Evolutionary conservation across 1,140 invertebrate species (phyloP).

Genomic region (Drosophila suzukii): DNA sequence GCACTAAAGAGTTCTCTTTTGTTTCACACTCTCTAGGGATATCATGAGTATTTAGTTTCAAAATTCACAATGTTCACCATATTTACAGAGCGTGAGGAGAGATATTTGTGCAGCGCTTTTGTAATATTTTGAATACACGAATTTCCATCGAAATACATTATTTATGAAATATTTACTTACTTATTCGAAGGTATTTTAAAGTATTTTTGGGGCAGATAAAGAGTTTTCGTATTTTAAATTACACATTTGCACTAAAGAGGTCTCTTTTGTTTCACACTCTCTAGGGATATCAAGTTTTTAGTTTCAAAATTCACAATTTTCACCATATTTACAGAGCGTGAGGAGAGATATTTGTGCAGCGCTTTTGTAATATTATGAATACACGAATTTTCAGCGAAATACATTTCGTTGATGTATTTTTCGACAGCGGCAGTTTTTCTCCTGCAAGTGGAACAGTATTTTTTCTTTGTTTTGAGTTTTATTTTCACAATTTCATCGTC

Average conservation of each 20-base stretch:
- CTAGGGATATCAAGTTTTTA: background rate
- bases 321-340: too few relatives aligned
- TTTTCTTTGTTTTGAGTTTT: conserved; percentile 25
- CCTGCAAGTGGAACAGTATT: conserved; percentile 13
- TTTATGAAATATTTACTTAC: too few relatives aligned
- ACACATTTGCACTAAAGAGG: too few relatives aligned
- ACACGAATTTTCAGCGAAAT: background rate
- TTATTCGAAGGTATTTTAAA: too few relatives aligned
- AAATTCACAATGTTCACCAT: too few relatives aligned
- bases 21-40: too few relatives aligned
- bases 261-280: too few relatives aligned
- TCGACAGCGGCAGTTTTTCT: conserved; percentile 12
- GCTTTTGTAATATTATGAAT: conserved; percentile 3
- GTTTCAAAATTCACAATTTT: background rate
- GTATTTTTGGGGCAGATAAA: too few relatives aligned
- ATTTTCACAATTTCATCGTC: conserved; percentile 54
- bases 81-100: background rate
- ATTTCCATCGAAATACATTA: conserved; percentile 2
- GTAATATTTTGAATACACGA: background rate
- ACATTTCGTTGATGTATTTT: conserved; percentile 2
- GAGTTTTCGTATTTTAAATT: too few relatives aligned
- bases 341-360: background rate
- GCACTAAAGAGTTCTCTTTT: too few relatives aligned
- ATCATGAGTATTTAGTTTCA: background rate
- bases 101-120: background rate